Conservation (phyloP, 2,888 invertebrate species). For the Odontomyia ornata region DNA sequence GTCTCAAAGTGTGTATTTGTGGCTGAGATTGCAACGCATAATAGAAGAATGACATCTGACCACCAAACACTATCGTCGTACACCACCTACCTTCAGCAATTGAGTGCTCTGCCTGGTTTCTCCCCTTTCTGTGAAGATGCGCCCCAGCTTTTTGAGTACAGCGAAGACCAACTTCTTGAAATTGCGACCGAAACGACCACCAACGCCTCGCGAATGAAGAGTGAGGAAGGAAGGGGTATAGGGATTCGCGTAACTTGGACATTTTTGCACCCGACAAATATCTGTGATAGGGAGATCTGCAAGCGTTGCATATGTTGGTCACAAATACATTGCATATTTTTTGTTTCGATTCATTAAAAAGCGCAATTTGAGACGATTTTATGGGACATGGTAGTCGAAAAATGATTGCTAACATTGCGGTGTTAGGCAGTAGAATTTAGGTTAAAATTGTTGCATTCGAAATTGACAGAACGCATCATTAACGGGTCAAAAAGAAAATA, state of each 20-base stretch:
- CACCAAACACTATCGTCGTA: background rate
- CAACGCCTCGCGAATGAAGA: background rate
- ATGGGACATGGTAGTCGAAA: background rate
- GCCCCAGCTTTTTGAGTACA: constrained; percentile 14
- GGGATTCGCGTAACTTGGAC: constrained; percentile 17
- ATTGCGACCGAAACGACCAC: constrained; percentile 32
- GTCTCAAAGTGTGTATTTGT: constrained; percentile 3
- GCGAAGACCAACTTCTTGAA: constrained; percentile 4
- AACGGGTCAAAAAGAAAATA: too few species aligned
- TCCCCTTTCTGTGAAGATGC: constrained; percentile 5
- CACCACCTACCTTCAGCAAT: background rate
- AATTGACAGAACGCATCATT: too few species aligned
- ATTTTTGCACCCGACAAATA: background rate
- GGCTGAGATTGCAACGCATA: background rate
- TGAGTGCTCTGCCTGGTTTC: background rate
- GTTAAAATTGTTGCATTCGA: constrained; percentile 37
- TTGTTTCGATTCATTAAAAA: background rate
- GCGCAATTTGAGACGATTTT: constrained; percentile 17
- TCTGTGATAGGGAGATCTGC: constrained; percentile 37
- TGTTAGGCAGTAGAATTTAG: constrained; percentile 17
- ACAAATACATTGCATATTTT: constrained; percentile 5
- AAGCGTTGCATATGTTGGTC: background rate
- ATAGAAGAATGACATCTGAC: constrained; percentile 2
- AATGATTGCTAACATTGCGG: constrained; percentile 6
- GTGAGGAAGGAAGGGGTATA: constrained; percentile 3